Percentiles rank a stretch among this genome's conserved stretches.
phyloP scores from a whole-genome alignment of 2,888 invertebrate species.

The Lepidonotus clava region DNA sequence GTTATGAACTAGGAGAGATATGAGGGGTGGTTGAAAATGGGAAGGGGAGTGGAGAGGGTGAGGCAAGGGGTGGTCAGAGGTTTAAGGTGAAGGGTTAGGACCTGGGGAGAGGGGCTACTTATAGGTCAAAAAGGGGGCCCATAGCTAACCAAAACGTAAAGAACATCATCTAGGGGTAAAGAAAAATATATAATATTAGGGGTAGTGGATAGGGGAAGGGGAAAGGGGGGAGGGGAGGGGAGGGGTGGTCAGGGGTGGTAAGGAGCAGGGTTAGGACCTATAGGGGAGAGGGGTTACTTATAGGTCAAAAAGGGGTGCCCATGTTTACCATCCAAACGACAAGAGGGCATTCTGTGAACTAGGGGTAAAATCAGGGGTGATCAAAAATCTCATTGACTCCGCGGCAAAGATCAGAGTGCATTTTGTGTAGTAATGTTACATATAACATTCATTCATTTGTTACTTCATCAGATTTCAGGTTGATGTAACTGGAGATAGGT shows the following conservation, averaged over 20 bases:
- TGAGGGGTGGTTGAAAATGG: not conserved
- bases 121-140: no score
- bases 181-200: no score
- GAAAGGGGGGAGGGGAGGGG: not conserved
- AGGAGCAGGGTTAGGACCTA: no score
- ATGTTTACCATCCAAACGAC: not conserved
- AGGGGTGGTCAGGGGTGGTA: not conserved
- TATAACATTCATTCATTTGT: no score
- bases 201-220: not conserved
- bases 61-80: not conserved
- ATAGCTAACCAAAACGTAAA: no score
- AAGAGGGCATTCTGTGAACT: not conserved
- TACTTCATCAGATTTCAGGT: no score
- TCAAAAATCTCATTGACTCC: no score
- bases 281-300: not conserved
- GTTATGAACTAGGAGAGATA: not conserved
- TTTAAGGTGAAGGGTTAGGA: not conserved
- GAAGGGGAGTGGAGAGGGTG: not conserved
- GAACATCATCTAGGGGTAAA: no score
- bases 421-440: no score
- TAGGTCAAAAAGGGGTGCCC: not conserved
- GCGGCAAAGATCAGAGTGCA: no score
- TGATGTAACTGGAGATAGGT: no score
- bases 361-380: not conserved
- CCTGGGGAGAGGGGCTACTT: no score